phyloP scores from a whole-genome alignment of 2,888 invertebrate genomes.

The Tachina fera region DNA sequence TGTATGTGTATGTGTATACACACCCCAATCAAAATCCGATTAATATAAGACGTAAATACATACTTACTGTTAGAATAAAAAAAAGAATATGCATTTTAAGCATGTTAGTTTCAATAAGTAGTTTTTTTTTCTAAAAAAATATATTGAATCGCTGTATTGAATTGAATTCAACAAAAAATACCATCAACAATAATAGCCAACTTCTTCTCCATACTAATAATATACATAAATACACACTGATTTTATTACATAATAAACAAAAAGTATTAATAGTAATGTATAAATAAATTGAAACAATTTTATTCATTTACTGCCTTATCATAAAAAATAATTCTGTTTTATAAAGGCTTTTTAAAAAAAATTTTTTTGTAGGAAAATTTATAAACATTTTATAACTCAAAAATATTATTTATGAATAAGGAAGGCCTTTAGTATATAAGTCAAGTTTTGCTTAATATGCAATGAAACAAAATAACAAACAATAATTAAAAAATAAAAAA shows the following conservation, averaged over 20 bases:
- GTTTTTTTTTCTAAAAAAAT: conserved; percentile 2
- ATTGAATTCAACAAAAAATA: not conserved
- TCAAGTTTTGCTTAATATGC: conserved; percentile 26
- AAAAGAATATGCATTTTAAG: conserved; percentile 10
- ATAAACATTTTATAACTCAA: no score
- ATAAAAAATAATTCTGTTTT: no score
- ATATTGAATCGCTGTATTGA: conserved; percentile 14
- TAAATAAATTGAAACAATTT: conserved; percentile 42
- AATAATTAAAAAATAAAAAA: not conserved
- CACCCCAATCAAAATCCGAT: conserved; percentile 1
- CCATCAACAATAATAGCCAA: conserved; percentile 3
- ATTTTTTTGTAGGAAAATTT: no score
- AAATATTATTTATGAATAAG: no score
- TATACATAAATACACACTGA: not conserved
- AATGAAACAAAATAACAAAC: conserved; percentile 5
- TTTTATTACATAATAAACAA: conserved; percentile 14
- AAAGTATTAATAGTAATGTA: not conserved
- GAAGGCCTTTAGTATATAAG: conserved; percentile 23
- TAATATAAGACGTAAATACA: not conserved
- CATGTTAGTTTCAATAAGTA: conserved; percentile 30
- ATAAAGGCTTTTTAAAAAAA: no score
- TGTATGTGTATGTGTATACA: not conserved
- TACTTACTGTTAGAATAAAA: conserved; percentile 30
- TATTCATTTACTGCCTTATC: not conserved
- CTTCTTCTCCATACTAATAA: not conserved